Percentiles rank a stretch among this genome's conserved stretches.
Conservation (phyloP, 2,797 vertebrate species). For the Fistularia commersonii region DNA sequence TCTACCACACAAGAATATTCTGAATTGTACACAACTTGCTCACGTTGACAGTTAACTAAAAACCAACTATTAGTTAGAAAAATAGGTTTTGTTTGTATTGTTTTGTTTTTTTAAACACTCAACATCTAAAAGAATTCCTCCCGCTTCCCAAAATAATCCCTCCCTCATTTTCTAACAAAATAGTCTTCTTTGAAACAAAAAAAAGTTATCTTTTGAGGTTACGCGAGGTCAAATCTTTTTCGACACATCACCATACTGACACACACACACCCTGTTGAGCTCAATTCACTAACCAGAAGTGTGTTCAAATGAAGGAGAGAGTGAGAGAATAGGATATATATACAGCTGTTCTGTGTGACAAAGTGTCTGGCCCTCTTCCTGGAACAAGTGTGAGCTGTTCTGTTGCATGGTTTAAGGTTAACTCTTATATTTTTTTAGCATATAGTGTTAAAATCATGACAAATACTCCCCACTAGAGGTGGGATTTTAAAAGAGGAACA, state of each 20-base stretch:
- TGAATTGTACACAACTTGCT: slow-evolving; percentile 57
- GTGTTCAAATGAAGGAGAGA: slow-evolving; percentile 44
- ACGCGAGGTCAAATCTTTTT: slow-evolving; percentile 47
- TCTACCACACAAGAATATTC: slow-evolving; percentile 65
- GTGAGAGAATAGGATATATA: not conserved
- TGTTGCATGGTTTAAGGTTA: no score
- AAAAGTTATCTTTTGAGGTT: slow-evolving; percentile 58
- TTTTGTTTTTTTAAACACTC: slow-evolving; percentile 50
- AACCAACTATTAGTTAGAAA: slow-evolving; percentile 68
- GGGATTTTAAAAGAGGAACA: no score
- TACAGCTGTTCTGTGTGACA: no score
- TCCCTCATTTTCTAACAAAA: slow-evolving; percentile 66
- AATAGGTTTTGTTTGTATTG: slow-evolving; percentile 55
- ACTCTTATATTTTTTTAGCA: no score
- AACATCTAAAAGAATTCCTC: slow-evolving; percentile 64
- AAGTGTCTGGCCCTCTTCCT: no score
- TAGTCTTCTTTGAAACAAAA: slow-evolving; percentile 61
- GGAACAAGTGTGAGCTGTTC: no score
- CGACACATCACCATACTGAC: slow-evolving; percentile 32
- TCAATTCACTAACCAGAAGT: slow-evolving; percentile 54
- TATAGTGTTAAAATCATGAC: no score
- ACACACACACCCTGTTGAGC: slow-evolving; percentile 48
- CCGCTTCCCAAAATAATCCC: slow-evolving; percentile 41
- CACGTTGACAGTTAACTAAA: slow-evolving; percentile 57
- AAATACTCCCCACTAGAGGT: no score